These are phyloP conservation scores for Deilephila porcellus DNA, from an alignment of 2,888 invertebrate genomes.

Conservation along the genomic window DNA sequence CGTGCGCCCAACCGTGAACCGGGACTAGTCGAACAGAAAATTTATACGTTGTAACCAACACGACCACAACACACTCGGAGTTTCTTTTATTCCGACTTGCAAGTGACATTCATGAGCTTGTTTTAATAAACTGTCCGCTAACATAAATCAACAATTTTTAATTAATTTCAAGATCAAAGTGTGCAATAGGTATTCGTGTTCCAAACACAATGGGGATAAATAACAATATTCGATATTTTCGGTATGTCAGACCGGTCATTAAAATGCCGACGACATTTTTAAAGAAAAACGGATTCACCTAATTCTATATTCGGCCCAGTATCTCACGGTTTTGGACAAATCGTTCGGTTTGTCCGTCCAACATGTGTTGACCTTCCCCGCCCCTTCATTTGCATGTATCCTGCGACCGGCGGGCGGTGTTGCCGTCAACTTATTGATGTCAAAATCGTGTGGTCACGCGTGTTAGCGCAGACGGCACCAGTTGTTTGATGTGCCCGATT, in stretches of 20 bases:
- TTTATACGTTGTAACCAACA: constrained; percentile 43
- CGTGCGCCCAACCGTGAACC: constrained; percentile 55
- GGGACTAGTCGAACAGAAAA: constrained; percentile 55
- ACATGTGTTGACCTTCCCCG: constrained; percentile 50
- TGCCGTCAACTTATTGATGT: constrained; percentile 47
- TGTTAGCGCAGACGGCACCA: constrained; percentile 47
- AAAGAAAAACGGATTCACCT: constrained; percentile 63
- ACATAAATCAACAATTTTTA: constrained; percentile 64
- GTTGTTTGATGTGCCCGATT: constrained; percentile 74
- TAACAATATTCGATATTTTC: constrained; percentile 70
- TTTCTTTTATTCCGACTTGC: constrained; percentile 24
- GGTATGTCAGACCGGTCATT: constrained; percentile 69
- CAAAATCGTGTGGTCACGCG: constrained; percentile 46
- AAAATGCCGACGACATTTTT: constrained; percentile 75
- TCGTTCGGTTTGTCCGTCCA: constrained; percentile 50
- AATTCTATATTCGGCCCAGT: constrained; percentile 65
- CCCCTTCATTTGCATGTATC: constrained; percentile 41
- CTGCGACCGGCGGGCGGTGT: constrained; percentile 38
- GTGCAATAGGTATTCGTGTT: constrained; percentile 58
- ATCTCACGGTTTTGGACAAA: constrained; percentile 64
- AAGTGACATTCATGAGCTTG: constrained; percentile 38
- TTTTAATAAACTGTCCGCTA: constrained; percentile 41
- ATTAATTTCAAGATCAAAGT: constrained; percentile 56
- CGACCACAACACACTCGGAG: constrained; percentile 28
- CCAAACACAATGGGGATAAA: constrained; percentile 73